Percentiles rank a stretch among this genome's conserved stretches.
Evolutionary conservation across 2,888 invertebrate species (phyloP).

Genomic region (Calliphora vomitoria): DNA sequence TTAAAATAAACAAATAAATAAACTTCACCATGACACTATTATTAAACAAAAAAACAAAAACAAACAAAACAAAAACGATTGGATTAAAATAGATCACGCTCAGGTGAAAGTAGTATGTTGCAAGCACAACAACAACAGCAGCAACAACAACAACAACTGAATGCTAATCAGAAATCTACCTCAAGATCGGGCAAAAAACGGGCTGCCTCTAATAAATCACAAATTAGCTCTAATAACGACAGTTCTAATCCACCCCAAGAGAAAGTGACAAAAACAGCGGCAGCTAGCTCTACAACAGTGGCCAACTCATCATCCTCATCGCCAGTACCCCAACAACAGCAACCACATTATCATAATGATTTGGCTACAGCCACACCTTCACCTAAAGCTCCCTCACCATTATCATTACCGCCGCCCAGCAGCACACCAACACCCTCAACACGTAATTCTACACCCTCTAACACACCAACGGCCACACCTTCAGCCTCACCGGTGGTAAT

Average conservation of each 20-base stretch:
- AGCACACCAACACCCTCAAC: conserved; percentile 70
- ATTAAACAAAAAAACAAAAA: conserved; percentile 21
- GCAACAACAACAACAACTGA: conserved; percentile 76
- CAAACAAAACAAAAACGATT: background rate
- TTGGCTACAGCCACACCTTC: conserved; percentile 75
- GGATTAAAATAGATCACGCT: conserved; percentile 78
- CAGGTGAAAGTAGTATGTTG: conserved; percentile 79
- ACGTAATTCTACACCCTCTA: conserved; percentile 70
- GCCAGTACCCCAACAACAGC: conserved; percentile 37
- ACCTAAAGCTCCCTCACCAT: conserved; percentile 75
- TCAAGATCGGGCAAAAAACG: conserved; percentile 84
- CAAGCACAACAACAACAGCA: conserved; percentile 76
- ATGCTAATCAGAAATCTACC: conserved; percentile 75
- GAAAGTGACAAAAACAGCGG: conserved; percentile 76
- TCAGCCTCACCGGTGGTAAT: conserved; percentile 79
- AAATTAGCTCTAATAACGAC: conserved; percentile 71
- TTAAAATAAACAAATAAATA: too few species aligned
- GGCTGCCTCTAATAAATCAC: conserved; percentile 79
- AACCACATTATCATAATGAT: conserved; percentile 74
- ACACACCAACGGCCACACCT: conserved; percentile 73
- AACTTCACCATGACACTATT: too few species aligned
- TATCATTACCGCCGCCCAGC: conserved; percentile 76
- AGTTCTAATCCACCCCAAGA: conserved; percentile 74
- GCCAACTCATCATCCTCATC: conserved; percentile 43
- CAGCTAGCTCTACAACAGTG: conserved; percentile 68